Evolutionary conservation across 2,113 vertebrate genomes (phyloP), one percentile per base, ranked within the genome.

Genomic region (Pseudorhombus dupliciocellatus): DNA sequence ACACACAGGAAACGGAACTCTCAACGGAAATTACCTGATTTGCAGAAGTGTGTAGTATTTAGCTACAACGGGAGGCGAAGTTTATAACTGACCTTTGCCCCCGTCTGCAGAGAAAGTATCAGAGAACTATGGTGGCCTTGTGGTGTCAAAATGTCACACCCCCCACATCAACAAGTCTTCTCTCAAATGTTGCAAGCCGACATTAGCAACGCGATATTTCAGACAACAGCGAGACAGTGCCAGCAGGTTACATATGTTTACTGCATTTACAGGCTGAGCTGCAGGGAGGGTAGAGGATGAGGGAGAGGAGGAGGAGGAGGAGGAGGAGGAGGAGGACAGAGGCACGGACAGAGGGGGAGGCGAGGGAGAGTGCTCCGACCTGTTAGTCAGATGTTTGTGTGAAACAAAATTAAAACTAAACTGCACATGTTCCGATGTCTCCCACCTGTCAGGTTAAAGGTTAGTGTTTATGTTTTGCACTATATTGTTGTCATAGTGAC

Each of bases 401-500:
- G 9, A 51, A 21, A 22, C 21, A 22, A 51, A 10, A 21, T 10
- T 51, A 51, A 22, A 51, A 51, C 7, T 51, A 51, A 51, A 48
- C 44, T 18, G 44, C 20, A 22, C n/a, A 10, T 51, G 18, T 51
- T 22, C 18, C 9, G 9, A 51, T 72, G 52, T 60, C 62, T 25
- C 22, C 59, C 87, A 75, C 70, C 82, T 81, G 80, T 83, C 73
- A 62, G 60, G 34, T 58, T 57, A 31, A 11, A 63, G 42, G 34
- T 66, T 30, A 11, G 69, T 86, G 81, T 91, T 91, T 90, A 87
- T 90, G 66, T 90, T 91, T 83, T 77, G 82, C 40, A 72, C 89
- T 87, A 89, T 90, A 87, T 90, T 86, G 93, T 93, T 88, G 90
- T 85, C 86, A 88, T 89, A 69, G 89, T 65, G 75, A 87, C 78